Base-by-base conservation (phyloP, 30 jellyfish, hydroid and myxozoan species). In the Mastigias papua region DNA sequence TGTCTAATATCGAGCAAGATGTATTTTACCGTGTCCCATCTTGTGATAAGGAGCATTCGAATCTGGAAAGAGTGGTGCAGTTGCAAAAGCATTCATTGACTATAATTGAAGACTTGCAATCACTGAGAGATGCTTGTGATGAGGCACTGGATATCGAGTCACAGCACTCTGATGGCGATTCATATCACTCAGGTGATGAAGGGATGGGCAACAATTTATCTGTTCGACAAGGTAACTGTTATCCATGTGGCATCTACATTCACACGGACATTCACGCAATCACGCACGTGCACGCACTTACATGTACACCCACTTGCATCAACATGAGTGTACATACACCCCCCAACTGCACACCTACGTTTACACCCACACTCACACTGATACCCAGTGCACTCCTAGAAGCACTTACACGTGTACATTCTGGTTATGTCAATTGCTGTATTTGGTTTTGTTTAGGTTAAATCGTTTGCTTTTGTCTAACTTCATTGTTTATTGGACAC, bases 1-100 rank as follows among this genome's bases (percentile, higher is more conserved):
- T 54, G 50, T 54, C 78, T 2, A 80, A 46, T 58, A 79, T 70
- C 15, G 90, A 80, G 20, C 54, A 50, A 33, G 90, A 80, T 50
- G 76, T 80, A 0, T 80, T 80, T 22, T 54, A 29, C 9, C 65
- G 64, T 48, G 64, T 37, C 21, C 37, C 67, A 20, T 33, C 83
- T 20, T 20, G 69, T n/a, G 37, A 72, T 2, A 72, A 72, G 42
- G 68, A 72, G n/a, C 34, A 34, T 37, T 32, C 67, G 42, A 27
- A 72, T 1, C 2, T 72, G 8, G 83, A 72, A 13, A 25, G 21
- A 72, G 63, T 72, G 16, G 83, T 37, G n/a, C 83, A 11, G 42
- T 27, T 34, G 29, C 69, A 72, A 11, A 23, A 72, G 34, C 34
- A 72, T 5, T 17, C 83, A 1, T 27, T 72, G 68, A 31, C 35